These are phyloP conservation scores for Caerostris extrusa DNA, from an alignment of 1,140 invertebrate genomes.

Conservation along the genomic window DNA sequence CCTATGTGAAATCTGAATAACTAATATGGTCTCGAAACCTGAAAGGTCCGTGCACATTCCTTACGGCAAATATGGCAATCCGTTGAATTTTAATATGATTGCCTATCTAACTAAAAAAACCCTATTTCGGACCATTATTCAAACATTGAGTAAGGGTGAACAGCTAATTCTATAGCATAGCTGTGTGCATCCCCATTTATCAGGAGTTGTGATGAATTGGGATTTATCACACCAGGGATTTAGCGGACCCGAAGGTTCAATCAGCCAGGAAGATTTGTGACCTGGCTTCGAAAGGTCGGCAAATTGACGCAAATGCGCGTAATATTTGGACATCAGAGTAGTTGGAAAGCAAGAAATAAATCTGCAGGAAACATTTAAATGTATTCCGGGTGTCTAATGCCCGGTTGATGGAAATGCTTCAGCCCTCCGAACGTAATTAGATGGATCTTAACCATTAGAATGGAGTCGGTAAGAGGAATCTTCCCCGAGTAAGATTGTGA, in stretches of 20 bases:
- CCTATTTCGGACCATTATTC: conserved; percentile 63
- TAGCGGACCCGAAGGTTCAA: conserved; percentile 53
- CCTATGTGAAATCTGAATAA: conserved; percentile 9
- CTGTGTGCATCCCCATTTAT: conserved; percentile 34
- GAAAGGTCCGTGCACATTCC: neutral
- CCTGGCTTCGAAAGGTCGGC: conserved; percentile 10
- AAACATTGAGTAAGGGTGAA: conserved; percentile 44
- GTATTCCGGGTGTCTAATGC: neutral
- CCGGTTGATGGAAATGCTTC: neutral
- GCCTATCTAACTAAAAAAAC: conserved; percentile 68
- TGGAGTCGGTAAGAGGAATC: too few species aligned
- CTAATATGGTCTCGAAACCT: neutral
- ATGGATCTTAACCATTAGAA: too few species aligned
- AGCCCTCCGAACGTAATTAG: neutral
- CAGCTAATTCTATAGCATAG: conserved; percentile 10
- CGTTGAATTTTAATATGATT: conserved; percentile 72
- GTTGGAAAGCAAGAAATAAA: conserved; percentile 28
- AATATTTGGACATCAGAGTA: conserved; percentile 30
- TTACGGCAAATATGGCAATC: conserved; percentile 44
- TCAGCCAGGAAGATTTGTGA: conserved; percentile 57
- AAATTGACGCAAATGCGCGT: conserved; percentile 13
- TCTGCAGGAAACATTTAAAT: neutral
- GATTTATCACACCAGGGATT: conserved; percentile 52
- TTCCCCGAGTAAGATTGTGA: too few species aligned
- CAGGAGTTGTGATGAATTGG: conserved; percentile 55